Conservation (phyloP, 1,140 invertebrate species). For the Coptotermes formosanus region DNA sequence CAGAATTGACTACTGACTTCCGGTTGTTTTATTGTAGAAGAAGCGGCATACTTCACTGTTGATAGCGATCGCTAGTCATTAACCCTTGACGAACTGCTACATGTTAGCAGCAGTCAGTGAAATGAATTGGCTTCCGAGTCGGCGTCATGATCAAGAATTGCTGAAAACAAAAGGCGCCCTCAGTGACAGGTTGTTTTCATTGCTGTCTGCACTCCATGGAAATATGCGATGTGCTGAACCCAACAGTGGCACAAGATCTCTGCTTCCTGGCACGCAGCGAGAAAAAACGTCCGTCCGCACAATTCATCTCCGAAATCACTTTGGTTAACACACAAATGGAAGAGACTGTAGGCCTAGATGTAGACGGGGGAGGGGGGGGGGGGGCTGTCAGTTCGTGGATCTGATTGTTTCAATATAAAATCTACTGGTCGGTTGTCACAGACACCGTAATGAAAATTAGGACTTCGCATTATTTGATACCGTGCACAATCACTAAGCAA, state of each 20-base stretch:
- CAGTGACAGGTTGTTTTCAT: slow-evolving; percentile 11
- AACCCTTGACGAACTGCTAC: neutral
- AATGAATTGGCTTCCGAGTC: neutral
- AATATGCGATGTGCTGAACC: neutral
- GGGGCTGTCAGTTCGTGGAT: too few relatives aligned
- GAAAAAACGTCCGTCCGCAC: neutral
- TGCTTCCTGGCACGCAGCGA: neutral
- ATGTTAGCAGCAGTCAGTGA: neutral
- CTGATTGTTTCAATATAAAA: too few relatives aligned
- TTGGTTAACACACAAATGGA: too few relatives aligned
- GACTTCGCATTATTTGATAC: too few relatives aligned
- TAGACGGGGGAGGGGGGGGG: too few relatives aligned
- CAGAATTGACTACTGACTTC: too few relatives aligned
- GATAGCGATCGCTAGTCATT: slow-evolving; percentile 5
- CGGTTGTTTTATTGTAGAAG: neutral
- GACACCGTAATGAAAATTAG: too few relatives aligned
- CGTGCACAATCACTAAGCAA: too few relatives aligned
- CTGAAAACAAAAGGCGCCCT: slow-evolving; percentile 10
- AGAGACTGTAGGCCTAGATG: too few relatives aligned
- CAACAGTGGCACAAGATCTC: neutral
- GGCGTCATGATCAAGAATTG: slow-evolving; percentile 7
- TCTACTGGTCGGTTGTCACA: too few relatives aligned
- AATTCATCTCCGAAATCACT: neutral
- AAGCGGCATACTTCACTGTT: neutral
- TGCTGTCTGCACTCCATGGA: neutral